Evolutionary conservation across 2,113 vertebrate genomes (phyloP), one percentile per base, ranked within the genome.

Genomic region (Chionomys nivalis): DNA sequence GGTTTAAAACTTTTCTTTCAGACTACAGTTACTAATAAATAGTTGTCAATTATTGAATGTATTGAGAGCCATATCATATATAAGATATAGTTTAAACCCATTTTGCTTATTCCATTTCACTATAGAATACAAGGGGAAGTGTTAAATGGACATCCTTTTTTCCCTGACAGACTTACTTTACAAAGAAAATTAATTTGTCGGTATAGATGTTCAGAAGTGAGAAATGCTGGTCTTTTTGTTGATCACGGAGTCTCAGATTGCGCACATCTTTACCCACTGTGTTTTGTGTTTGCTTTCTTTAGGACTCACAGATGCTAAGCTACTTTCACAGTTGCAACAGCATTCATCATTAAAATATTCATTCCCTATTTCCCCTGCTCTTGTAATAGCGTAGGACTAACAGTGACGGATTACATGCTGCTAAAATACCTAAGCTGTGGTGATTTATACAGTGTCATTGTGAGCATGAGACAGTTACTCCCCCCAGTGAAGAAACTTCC

Each of bases 41-140:
- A 72, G 4, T 76, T 65, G 39, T 61, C 23, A 42, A 36, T 33
- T 85, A 11, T 66, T 94, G 61, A 91, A 85, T 39, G 26, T 90
- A 75, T 26, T 92, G 33, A 97, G 33, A 44, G 68, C 17, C 5
- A 61, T 47, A 58, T 19, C 8, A 82, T 21, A 61, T 55, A 0
- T 93, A 89, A 82, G 9, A 89, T 55, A 93, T 33, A 88, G 81
- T 47, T 65, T 87, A 42, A 96, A 95, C 61, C 79, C 89, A 70
- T 23, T 11, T 39, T 82, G 1, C 3, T 75, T 81, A 16, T 26
- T 94, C 47, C 5, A 42, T 13, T 85, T 65, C 81, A 76, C 33
- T 89, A 52, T 76, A 90, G 90, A 75, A 28, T 7, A 81, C 3
- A 13, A 90, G 26, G 13, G 24, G 66, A 5, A 75, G 81, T 39